These are phyloP conservation scores for Cryptoprocta ferox DNA, from an alignment of 2,797 vertebrate species.

Conservation along the genomic window DNA sequence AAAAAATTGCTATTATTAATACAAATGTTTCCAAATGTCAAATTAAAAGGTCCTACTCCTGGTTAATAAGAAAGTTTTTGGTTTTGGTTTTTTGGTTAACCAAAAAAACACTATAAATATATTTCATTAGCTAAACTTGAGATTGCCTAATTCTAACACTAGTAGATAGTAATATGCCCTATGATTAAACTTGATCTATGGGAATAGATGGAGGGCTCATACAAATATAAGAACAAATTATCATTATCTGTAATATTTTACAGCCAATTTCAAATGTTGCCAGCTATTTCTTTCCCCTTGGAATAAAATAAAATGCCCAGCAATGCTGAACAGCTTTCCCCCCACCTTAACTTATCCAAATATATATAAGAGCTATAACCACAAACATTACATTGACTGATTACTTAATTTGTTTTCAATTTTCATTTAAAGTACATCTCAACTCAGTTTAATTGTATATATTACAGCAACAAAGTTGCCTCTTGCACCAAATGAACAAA, in stretches of 20 bases:
- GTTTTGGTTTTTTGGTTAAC: no score
- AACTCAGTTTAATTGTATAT: conserved; percentile 64
- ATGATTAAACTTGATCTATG: conserved; percentile 21
- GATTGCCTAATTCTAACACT: neutral
- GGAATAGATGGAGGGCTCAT: neutral
- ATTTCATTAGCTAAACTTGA: neutral
- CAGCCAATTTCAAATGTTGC: conserved; percentile 34
- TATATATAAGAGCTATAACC: neutral
- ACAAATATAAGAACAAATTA: conserved; percentile 45
- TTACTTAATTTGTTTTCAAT: conserved; percentile 69
- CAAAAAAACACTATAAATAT: neutral
- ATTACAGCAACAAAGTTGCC: conserved; percentile 54
- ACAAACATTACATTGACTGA: conserved; percentile 61
- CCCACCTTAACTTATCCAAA: conserved; percentile 26
- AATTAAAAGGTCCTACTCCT: conserved; percentile 36
- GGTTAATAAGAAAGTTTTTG: neutral
- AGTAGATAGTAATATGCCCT: neutral
- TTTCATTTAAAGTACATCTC: conserved; percentile 75
- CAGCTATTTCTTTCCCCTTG: neutral
- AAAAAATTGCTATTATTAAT: conserved; percentile 39
- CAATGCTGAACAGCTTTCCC: neutral
- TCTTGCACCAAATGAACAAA: conserved; percentile 61
- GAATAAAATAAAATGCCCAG: conserved; percentile 63
- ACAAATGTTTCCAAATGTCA: conserved; percentile 45
- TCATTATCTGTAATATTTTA: conserved; percentile 32